Conservation (phyloP, 92 coral and sea anemone species). For the Metridium senile region DNA sequence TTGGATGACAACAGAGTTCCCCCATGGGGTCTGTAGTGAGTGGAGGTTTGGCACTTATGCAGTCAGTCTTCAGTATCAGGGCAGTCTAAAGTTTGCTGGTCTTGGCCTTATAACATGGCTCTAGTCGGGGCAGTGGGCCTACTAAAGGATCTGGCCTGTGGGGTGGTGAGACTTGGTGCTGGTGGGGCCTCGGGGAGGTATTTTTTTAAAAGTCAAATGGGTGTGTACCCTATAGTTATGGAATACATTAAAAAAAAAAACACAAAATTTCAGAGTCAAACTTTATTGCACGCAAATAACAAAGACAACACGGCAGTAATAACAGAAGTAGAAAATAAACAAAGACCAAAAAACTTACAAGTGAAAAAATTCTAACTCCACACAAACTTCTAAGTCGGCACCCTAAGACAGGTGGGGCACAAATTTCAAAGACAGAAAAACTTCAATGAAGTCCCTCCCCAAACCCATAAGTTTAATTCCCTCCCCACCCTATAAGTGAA, state of each 20-base stretch:
- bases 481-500: not conserved
- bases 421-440: not conserved
- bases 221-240: slow-evolving; percentile 24
- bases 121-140: slow-evolving; percentile 16
- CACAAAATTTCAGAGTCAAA: not conserved
- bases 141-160: slow-evolving; percentile 25
- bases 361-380: too few relatives aligned
- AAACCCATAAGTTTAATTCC: not conserved
- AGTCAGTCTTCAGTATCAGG: slow-evolving; percentile 19
- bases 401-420: not conserved
- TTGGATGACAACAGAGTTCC: slow-evolving; percentile 16
- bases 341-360: too few relatives aligned
- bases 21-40: slow-evolving; percentile 27
- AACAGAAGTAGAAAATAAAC: not conserved
- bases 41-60: slow-evolving; percentile 13
- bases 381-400: not conserved
- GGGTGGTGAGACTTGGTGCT: slow-evolving; percentile 34
- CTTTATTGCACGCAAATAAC: slow-evolving; percentile 10
- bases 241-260: slow-evolving; percentile 15
- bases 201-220: slow-evolving; percentile 21
- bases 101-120: slow-evolving; percentile 9
- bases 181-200: slow-evolving; percentile 32
- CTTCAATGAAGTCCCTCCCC: not conserved
- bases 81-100: slow-evolving; percentile 24
- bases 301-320: not conserved